Conservation (phyloP, 2,113 vertebrate genomes). For the Ictidomys tridecemlineatus region DNA sequence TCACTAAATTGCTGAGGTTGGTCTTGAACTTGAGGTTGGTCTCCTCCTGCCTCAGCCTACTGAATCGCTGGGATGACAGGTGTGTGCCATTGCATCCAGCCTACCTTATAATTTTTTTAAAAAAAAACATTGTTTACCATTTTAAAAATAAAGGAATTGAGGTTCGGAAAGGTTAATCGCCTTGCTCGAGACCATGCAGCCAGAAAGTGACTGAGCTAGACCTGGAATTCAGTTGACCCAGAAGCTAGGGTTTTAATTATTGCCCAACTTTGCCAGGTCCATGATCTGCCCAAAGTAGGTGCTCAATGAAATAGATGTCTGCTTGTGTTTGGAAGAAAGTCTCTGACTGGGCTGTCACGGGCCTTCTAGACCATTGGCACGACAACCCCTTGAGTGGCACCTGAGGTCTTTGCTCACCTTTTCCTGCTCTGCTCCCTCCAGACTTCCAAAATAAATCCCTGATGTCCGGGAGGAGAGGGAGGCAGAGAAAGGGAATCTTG, state of each 20-base stretch:
- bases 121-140: not conserved
- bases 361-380: not conserved
- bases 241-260: not conserved
- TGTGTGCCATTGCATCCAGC: too few species aligned
- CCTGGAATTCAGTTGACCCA: not conserved
- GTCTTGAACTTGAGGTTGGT: too few species aligned
- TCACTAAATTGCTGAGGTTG: too few species aligned
- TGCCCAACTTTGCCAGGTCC: not conserved
- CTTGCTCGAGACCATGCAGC: not conserved
- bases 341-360: not conserved
- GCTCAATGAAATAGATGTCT: not conserved
- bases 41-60: too few species aligned
- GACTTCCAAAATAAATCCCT: conserved; percentile 9
- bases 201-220: conserved; percentile 4
- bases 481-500: not conserved
- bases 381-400: not conserved
- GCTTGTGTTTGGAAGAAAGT: not conserved
- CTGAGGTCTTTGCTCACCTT: not conserved
- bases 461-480: not conserved
- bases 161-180: not conserved
- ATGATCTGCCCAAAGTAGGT: not conserved
- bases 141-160: conserved; percentile 2
- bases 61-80: too few species aligned
- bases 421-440: not conserved
- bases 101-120: not conserved